These are phyloP conservation scores for Brienomyrus brachyistius DNA, from an alignment of 2,113 vertebrate genomes.

Conservation along the genomic window DNA sequence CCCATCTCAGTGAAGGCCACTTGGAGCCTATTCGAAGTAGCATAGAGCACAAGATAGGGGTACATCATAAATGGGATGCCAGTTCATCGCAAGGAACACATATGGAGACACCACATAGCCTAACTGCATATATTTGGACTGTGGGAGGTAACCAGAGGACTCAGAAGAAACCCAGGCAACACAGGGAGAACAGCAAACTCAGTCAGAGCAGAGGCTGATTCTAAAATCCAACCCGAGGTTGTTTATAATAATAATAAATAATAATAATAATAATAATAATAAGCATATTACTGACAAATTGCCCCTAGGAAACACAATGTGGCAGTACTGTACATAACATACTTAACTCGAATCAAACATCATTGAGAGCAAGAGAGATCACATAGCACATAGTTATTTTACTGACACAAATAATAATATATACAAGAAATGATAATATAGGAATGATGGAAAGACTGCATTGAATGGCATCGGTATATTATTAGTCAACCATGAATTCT, in stretches of 20 bases:
- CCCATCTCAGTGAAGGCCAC: neutral
- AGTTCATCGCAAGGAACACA: neutral
- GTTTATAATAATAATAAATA: neutral
- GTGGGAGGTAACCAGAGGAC: neutral
- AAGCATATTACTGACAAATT: neutral
- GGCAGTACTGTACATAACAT: neutral
- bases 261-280: no score
- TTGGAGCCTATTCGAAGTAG: neutral
- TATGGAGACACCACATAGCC: neutral
- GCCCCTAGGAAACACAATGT: neutral
- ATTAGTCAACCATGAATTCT: neutral
- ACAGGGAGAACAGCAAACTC: neutral
- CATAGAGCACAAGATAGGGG: neutral
- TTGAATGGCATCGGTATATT: neutral
- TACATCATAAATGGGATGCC: neutral
- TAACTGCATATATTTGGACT: neutral
- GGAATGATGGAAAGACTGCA: neutral
- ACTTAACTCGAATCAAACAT: neutral
- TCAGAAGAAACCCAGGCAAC: neutral
- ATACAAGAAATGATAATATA: neutral
- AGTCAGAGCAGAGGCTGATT: neutral
- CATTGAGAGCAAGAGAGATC: neutral
- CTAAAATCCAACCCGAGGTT: neutral
- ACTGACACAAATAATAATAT: constrained; percentile 1
- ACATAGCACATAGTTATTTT: neutral